Evolutionary conservation across 1,140 invertebrate species (phyloP).

Genomic region (Drosophila albomicans): DNA sequence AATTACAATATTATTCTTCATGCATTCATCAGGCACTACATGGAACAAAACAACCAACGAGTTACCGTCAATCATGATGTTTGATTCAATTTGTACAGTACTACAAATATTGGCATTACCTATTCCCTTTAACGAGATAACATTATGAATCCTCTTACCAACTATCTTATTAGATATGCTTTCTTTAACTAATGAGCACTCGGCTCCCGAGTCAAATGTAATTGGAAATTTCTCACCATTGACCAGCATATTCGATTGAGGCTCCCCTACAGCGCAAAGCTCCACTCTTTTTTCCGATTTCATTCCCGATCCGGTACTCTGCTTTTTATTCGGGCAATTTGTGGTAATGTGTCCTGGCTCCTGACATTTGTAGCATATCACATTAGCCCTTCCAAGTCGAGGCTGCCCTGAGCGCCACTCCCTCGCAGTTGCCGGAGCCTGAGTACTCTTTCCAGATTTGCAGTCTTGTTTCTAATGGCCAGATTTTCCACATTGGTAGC

Average conservation of each 20-base stretch:
- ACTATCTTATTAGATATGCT: too few species aligned
- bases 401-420: too few species aligned
- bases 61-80: conserved; percentile 11
- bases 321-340: too few species aligned
- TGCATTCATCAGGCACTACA: not conserved
- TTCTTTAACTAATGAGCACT: conserved; percentile 7
- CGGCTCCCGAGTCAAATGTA: not conserved
- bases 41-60: not conserved
- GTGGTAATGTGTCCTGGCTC: not conserved
- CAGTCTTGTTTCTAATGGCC: too few species aligned
- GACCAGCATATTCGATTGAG: not conserved
- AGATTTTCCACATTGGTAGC: too few species aligned
- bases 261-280: not conserved
- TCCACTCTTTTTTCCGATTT: not conserved
- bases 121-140: too few species aligned
- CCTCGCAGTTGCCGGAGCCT: too few species aligned
- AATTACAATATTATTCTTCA: too few species aligned
- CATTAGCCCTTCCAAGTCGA: too few species aligned
- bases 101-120: conserved; percentile 5
- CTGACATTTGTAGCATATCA: not conserved
- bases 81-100: conserved; percentile 6
- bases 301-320: not conserved
- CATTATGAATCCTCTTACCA: too few species aligned
- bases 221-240: conserved; percentile 5
- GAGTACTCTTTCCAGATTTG: too few species aligned